phyloP scores from a whole-genome alignment of 2,888 invertebrate genomes.

The Andrena praecox region DNA sequence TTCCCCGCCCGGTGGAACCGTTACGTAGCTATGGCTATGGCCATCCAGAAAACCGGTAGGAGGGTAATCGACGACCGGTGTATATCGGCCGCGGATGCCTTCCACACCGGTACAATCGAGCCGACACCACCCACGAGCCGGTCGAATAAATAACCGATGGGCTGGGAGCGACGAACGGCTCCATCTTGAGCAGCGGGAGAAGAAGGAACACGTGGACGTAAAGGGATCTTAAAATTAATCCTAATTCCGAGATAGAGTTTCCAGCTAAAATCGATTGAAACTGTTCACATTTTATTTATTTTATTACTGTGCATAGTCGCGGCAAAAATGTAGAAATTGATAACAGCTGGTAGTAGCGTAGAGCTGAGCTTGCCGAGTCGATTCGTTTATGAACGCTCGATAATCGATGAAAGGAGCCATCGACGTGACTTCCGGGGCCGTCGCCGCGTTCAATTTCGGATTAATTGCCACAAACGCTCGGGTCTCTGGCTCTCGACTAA shows the following conservation, averaged over 20 bases:
- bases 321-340: not conserved
- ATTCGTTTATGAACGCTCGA: not conserved
- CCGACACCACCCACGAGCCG: slow-evolving; percentile 33
- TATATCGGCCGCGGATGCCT: slow-evolving; percentile 35
- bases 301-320: not conserved
- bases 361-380: not conserved
- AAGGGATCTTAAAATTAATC: no score
- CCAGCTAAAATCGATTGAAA: no score
- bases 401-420: slow-evolving; percentile 30
- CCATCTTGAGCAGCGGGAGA: not conserved
- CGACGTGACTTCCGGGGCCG: slow-evolving; percentile 67
- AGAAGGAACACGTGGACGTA: no score
- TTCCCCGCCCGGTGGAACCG: slow-evolving; percentile 62
- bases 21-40: slow-evolving; percentile 64
- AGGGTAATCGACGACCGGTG: slow-evolving; percentile 57
- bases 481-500: slow-evolving; percentile 64
- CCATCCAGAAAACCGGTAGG: slow-evolving; percentile 70
- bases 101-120: slow-evolving; percentile 2
- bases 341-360: not conserved
- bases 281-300: not conserved
- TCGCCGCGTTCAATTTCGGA: slow-evolving; percentile 74
- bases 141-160: slow-evolving; percentile 11
- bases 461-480: slow-evolving; percentile 73
- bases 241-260: no score
- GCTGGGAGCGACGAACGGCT: not conserved